phyloP scores from a whole-genome alignment of 2,797 vertebrate species.

The Syndactyla subalaris region DNA sequence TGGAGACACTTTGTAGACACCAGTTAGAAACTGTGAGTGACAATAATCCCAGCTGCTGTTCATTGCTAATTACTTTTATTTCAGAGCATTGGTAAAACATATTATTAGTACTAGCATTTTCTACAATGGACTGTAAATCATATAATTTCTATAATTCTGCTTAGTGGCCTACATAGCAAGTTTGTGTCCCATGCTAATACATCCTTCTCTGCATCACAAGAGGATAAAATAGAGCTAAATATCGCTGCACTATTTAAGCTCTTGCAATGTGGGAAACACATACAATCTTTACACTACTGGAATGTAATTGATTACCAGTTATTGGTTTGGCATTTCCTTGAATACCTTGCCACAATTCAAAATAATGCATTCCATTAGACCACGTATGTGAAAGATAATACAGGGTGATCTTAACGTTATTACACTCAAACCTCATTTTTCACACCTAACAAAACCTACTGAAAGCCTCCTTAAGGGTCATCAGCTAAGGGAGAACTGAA shows the following conservation, averaged over 20 bases:
- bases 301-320: not conserved
- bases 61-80: slow-evolving; percentile 21
- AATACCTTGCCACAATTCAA: not conserved
- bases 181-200: not conserved
- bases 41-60: slow-evolving; percentile 22
- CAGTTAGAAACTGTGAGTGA: not conserved
- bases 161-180: not conserved
- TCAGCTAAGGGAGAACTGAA: not conserved
- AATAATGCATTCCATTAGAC: not conserved
- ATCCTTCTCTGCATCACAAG: not conserved
- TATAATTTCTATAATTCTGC: not conserved
- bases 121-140: not conserved
- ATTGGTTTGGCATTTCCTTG: not conserved
- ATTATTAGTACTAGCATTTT: not conserved
- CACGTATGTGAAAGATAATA: not conserved
- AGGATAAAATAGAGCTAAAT: not conserved
- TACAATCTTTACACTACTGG: not conserved
- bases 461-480: not conserved
- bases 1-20: not conserved
- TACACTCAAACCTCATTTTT: not conserved
- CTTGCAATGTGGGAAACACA: not conserved
- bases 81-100: not conserved
- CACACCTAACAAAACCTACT: not conserved
- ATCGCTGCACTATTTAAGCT: not conserved
- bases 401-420: not conserved